Evolutionary conservation across 2,888 invertebrate genomes (phyloP), one percentile per base, ranked within the genome.

Genomic region (Synergus laeviventris): DNA sequence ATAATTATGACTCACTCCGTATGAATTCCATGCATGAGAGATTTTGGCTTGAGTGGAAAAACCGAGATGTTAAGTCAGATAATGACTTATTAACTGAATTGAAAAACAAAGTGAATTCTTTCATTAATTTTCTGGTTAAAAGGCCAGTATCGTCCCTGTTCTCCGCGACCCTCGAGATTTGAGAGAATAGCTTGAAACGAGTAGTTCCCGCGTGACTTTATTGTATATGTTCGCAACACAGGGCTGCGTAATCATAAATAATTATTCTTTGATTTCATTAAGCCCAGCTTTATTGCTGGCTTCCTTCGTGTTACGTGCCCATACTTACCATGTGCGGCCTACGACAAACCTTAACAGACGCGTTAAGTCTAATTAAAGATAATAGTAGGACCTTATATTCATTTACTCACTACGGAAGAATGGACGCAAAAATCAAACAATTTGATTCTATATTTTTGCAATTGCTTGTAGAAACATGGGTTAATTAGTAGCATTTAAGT

Each of bases 191-290:
- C 18, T 2, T 9, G 8, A 18, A 18, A 54, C 18, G 2, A n/a
- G 1, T 54, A 54, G 18, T 54, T 54, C 54, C 54, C 18, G 18
- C 54, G 54, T 54, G 18, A n/a, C 54, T 54, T 18, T 18, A 54
- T 54, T 54, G 76, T 73, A 42, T 76, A 42, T 76, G 78, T 80
- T 81, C 79, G 77, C 83, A 80, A 78, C 76, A 76, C 62, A 74
- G 70, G 78, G 75, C 75, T 74, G 76, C 78, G 21, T 76, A 79
- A 75, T 80, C 79, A 81, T 83, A 80, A 81, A 82, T 82, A 80
- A 83, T 82, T 81, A 81, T 81, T 82, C 81, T 79, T 81, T 82
- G 80, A 83, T 83, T 82, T 81, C 80, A 81, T 83, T 81, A 83
- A 81, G 76, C 60, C 74, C 56, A 61, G 81, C 78, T 80, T 81